Base-by-base conservation (phyloP, 1,140 invertebrate genomes). In the Bombus waltoni region DNA sequence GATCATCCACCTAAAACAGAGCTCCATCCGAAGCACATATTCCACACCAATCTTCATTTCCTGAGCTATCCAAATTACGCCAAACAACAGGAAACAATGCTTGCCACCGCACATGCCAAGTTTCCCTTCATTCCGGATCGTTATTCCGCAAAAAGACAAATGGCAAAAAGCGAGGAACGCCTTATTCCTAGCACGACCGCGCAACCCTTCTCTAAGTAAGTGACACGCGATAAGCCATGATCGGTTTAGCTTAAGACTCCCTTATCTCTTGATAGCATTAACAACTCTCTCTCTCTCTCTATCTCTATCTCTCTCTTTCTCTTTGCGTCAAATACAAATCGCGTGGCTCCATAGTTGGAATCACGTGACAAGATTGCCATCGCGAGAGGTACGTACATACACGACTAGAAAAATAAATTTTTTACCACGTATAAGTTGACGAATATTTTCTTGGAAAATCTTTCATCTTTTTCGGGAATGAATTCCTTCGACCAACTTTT, bases 191-290 rank as follows among this genome's bases (percentile, higher is more conserved):
- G 66, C 68, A 59, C 25, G 57, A 25, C 73, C 77, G 25, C 83
- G 76, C 65, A 80, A 85, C 35, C 18, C 32, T 28, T 40, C 28
- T n/a, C 38, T 38, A 83, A 83, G 73, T 57, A 83, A 83, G 73
- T 70, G 83, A 85, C 83, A 80, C 44, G 68, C 83, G 76, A 85
- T 85, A 85, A 85, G 68, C 77, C 42, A 18, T 80, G 83, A 85
- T 85, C 42, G 83, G 68, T 85, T 85, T 80, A 85, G 35, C 77
- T 72, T 80, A 85, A 85, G 83, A 28, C 83, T 44, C 1, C 15
- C 53, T 80, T 73, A 85, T 85, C 83, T 68, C 42, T 44, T 78
- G 53, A 85, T 85, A 44, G 76, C 42, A 85, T 85, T 85, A 85
- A 35, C 53, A 22, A 73, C 32, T 42, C 40, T 62, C 32, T 57